phyloP scores from a whole-genome alignment of 2,113 vertebrate genomes.

The Notothenia coriiceps region DNA sequence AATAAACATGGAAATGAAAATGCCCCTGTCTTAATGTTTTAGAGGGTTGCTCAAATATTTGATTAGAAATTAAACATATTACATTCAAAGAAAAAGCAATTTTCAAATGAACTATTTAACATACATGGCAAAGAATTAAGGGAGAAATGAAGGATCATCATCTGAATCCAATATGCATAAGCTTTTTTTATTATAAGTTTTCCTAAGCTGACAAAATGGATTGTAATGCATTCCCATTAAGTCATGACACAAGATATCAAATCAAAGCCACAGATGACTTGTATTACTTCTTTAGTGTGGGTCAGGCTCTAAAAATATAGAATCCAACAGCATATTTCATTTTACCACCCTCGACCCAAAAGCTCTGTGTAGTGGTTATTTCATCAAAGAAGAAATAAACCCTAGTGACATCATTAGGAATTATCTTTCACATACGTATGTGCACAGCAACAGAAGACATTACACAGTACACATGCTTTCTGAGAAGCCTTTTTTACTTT shows the following conservation, averaged over 20 bases:
- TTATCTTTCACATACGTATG: neutral
- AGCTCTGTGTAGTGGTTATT: neutral
- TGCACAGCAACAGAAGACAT: neutral
- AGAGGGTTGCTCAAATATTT: neutral
- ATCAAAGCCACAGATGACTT: neutral
- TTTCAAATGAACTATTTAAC: neutral
- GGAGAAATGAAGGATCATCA: neutral
- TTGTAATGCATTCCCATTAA: neutral
- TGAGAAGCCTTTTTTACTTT: neutral
- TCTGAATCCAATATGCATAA: neutral
- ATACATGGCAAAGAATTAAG: neutral
- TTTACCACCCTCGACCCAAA: neutral
- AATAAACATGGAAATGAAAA: neutral
- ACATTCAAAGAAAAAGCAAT: neutral
- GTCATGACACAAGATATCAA: neutral
- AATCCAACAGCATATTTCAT: neutral
- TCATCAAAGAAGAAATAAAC: neutral
- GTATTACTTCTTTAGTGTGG: neutral
- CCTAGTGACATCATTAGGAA: neutral
- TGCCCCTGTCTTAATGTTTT: neutral
- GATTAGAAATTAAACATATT: neutral
- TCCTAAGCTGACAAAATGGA: neutral
- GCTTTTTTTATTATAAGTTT: neutral
- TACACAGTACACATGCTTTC: neutral
- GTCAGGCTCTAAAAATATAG: neutral